These are phyloP conservation scores for Peromyscus leucopus DNA, from an alignment of 2,113 vertebrate species.

Conservation along the genomic window DNA sequence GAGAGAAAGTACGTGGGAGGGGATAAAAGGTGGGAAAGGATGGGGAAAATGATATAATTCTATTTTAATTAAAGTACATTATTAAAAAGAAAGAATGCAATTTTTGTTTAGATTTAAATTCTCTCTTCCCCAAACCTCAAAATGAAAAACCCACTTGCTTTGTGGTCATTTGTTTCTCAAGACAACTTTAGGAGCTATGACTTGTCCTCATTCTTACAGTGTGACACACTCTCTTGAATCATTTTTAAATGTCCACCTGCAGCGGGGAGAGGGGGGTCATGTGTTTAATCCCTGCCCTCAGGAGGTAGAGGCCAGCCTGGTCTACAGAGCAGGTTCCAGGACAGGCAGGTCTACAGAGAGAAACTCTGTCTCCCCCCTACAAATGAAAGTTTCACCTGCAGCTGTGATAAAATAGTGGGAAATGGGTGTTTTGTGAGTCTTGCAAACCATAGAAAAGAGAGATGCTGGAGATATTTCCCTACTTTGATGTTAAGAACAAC, in stretches of 20 bases:
- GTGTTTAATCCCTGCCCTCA: not conserved
- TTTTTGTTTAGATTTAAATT: not conserved
- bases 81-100: not conserved
- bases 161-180: not conserved
- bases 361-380: not conserved
- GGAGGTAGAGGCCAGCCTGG: not conserved
- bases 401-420: not conserved
- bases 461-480: not conserved
- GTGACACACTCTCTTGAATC: not conserved
- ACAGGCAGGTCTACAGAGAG: not conserved
- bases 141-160: constrained; percentile 9
- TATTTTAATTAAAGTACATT: not conserved
- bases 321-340: not conserved
- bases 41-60: not conserved
- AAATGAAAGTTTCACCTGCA: not conserved
- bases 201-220: not conserved
- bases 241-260: not conserved
- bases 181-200: not conserved
- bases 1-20: not conserved
- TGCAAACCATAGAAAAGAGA: not conserved
- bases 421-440: not conserved
- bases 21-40: not conserved
- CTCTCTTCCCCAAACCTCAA: constrained; percentile 3
- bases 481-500: not conserved
- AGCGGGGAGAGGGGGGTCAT: not conserved